A percentile compares a stretch with the other conserved stretches of the same genome.
These are phyloP conservation scores for Paramisgurnus dabryanus DNA, from an alignment of 2,113 vertebrate genomes.

Conservation along the genomic window DNA sequence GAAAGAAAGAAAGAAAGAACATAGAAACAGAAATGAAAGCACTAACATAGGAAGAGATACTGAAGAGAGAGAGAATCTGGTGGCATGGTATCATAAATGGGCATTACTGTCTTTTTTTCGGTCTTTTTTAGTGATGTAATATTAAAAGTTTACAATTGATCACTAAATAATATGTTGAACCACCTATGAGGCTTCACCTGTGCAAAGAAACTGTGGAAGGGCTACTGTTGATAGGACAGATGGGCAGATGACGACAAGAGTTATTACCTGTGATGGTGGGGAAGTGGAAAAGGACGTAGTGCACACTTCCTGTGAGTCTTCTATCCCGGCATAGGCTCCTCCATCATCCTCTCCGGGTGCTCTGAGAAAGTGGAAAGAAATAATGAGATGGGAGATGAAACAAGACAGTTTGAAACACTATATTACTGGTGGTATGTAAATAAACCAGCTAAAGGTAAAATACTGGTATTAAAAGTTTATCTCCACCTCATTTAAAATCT, in stretches of 20 bases:
- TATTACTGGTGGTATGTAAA: no score
- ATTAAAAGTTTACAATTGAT: neutral
- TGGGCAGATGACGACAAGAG: neutral
- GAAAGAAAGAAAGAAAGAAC: slow-evolving; percentile 50
- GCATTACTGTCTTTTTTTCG: neutral
- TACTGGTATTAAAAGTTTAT: neutral
- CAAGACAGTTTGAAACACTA: neutral
- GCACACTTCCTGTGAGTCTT: slow-evolving; percentile 97
- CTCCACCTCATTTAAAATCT: neutral
- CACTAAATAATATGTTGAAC: neutral
- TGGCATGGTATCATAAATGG: slow-evolving; percentile 1
- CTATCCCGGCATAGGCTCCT: slow-evolving; percentile 80
- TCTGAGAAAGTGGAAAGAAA: slow-evolving; percentile 55
- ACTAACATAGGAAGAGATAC: slow-evolving; percentile 56
- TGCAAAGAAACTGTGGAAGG: neutral
- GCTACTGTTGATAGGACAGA: neutral
- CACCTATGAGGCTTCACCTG: neutral
- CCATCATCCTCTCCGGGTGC: slow-evolving; percentile 83
- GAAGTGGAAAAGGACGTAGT: slow-evolving; percentile 98
- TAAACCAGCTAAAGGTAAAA: neutral
- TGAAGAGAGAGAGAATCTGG: slow-evolving; percentile 37
- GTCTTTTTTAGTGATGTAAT: neutral
- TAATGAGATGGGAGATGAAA: neutral
- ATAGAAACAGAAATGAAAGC: slow-evolving; percentile 44
- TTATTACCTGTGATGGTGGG: slow-evolving; percentile 90